phyloP scores from a whole-genome alignment of 2,113 vertebrate genomes.

The Lamprotornis superbus region DNA sequence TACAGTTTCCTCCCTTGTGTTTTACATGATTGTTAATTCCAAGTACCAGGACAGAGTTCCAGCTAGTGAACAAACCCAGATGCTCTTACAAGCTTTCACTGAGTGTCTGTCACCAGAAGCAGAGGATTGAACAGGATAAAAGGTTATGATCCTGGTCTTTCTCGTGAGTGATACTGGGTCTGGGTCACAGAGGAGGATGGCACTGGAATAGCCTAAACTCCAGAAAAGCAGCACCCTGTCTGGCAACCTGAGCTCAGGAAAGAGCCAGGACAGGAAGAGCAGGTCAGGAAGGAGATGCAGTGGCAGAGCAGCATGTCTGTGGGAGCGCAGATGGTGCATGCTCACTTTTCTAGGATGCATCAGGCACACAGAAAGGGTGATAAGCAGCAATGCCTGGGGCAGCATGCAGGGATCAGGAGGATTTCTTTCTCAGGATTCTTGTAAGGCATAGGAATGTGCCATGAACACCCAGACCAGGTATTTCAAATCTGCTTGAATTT shows the following conservation, averaged over 20 bases:
- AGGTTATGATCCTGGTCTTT: background rate
- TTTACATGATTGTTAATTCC: background rate
- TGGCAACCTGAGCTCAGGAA: background rate
- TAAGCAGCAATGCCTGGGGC: constrained; percentile 15
- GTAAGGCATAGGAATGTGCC: background rate
- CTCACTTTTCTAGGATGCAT: background rate
- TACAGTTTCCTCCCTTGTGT: background rate
- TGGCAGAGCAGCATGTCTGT: constrained; percentile 21
- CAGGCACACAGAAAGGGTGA: constrained; percentile 11
- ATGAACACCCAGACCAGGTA: background rate
- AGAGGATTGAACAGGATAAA: background rate
- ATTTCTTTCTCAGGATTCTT: constrained; percentile 44
- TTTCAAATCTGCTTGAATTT: background rate
- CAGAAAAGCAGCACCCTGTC: background rate
- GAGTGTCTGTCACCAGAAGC: background rate
- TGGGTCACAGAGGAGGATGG: background rate
- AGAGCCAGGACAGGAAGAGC: constrained; percentile 36
- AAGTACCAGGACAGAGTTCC: background rate
- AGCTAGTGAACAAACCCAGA: background rate
- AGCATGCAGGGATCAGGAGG: background rate
- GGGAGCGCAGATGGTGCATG: background rate
- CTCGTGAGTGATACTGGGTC: background rate
- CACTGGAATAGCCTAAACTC: background rate
- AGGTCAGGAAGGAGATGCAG: constrained; percentile 36
- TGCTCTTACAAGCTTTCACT: background rate